Percentiles rank a stretch among this genome's conserved stretches.
Evolutionary conservation across 1,140 invertebrate genomes (phyloP).

Genomic region (Camponotus vicinus): DNA sequence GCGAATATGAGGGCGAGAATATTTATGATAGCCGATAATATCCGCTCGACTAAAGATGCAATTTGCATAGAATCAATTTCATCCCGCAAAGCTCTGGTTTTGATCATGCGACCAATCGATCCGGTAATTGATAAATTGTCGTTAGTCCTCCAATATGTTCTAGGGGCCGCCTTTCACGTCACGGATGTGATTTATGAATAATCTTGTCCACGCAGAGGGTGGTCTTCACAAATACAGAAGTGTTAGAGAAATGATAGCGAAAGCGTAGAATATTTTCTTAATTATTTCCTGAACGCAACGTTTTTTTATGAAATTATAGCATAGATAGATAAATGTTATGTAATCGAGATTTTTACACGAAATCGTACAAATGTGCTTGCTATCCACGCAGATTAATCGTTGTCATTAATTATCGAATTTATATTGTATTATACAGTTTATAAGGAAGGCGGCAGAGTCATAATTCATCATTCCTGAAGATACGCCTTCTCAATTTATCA

Average conservation of each 20-base stretch:
- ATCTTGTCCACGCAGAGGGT: constrained; percentile 13
- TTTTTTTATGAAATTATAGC: constrained; percentile 15
- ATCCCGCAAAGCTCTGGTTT: constrained; percentile 53
- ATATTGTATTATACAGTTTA: constrained; percentile 66
- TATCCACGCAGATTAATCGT: constrained; percentile 66
- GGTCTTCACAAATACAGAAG: constrained; percentile 26
- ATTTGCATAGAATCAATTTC: constrained; percentile 66
- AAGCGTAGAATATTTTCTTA: background rate
- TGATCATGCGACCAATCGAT: constrained; percentile 66
- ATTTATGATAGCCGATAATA: constrained; percentile 66
- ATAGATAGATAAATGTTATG: background rate
- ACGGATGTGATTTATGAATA: constrained; percentile 36
- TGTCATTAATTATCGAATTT: constrained; percentile 72
- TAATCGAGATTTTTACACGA: background rate
- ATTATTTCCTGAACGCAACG: constrained; percentile 24
- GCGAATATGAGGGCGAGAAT: constrained; percentile 7
- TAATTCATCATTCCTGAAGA: constrained; percentile 64
- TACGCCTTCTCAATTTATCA: constrained; percentile 65
- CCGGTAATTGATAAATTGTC: constrained; percentile 64
- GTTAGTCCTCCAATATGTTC: constrained; percentile 63
- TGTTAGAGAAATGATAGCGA: constrained; percentile 16
- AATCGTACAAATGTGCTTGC: constrained; percentile 16
- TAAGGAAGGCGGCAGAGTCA: constrained; percentile 43
- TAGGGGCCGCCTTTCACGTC: constrained; percentile 41
- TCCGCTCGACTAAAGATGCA: constrained; percentile 11